A percentile compares a stretch with the other conserved stretches of the same genome.
Conservation (phyloP, 2,797 vertebrate species). For the Acipenser ruthenus region DNA sequence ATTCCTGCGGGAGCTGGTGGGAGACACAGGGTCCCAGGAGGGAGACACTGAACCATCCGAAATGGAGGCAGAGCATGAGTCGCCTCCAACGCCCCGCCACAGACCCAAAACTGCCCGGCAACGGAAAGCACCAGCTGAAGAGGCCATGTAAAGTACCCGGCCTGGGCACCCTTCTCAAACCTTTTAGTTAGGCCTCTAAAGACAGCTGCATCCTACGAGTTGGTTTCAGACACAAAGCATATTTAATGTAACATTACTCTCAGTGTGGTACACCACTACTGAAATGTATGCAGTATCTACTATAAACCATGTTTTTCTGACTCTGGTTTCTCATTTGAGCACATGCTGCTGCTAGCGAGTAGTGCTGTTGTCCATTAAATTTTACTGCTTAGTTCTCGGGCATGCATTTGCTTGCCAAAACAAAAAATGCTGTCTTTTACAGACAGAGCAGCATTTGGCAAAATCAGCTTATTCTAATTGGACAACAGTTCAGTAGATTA, state of each 20-base stretch:
- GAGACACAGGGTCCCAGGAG: slow-evolving; percentile 79
- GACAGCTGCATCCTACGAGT: slow-evolving; percentile 5
- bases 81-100: slow-evolving; percentile 44
- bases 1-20: slow-evolving; percentile 89
- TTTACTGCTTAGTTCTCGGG: not conserved
- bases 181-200: slow-evolving; percentile 12
- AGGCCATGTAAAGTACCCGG: slow-evolving; percentile 32
- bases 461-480: not conserved
- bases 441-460: slow-evolving; percentile 7
- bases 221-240: not conserved
- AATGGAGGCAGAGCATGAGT: slow-evolving; percentile 59
- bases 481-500: not conserved
- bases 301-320: not conserved
- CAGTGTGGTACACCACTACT: not conserved
- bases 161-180: not conserved
- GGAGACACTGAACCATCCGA: slow-evolving; percentile 75
- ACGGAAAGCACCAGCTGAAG: slow-evolving; percentile 57
- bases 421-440: slow-evolving; percentile 17
- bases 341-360: not conserved
- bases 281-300: not conserved
- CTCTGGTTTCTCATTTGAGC: not conserved
- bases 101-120: slow-evolving; percentile 72
- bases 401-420: slow-evolving; percentile 12
- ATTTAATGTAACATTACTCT: not conserved
- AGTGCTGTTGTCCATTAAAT: not conserved